phyloP scores from a whole-genome alignment of 2,113 vertebrate species.

The Equus quagga region DNA sequence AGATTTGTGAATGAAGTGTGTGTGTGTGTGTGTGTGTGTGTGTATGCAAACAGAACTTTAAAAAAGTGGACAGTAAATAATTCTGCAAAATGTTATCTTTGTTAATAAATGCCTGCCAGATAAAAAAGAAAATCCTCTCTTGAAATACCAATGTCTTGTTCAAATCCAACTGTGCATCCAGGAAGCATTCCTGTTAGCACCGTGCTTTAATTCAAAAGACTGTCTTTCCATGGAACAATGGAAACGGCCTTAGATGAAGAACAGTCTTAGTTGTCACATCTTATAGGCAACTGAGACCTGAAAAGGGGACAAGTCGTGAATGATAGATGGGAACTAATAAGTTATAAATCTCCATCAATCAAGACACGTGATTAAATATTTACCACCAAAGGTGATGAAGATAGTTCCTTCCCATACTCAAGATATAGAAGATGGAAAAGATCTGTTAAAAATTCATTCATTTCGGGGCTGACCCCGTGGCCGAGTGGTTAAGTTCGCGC shows the following conservation, averaged over 20 bases:
- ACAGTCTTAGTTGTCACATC: not conserved
- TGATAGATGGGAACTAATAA: not conserved
- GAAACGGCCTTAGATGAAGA: not conserved
- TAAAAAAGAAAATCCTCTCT: not conserved
- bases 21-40: not conserved
- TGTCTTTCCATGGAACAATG: not conserved
- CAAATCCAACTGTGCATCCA: not conserved
- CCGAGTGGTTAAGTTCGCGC: no score
- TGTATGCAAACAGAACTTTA: not conserved
- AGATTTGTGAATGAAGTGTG: not conserved
- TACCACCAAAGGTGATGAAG: not conserved
- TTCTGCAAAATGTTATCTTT: not conserved
- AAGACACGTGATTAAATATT: conserved; percentile 12
- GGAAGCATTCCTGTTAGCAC: not conserved
- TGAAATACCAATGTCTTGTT: not conserved
- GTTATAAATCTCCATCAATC: not conserved
- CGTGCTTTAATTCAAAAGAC: not conserved
- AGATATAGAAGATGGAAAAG: not conserved
- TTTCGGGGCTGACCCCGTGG: no score
- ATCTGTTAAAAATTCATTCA: not conserved
- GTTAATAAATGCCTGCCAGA: not conserved
- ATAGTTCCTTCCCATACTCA: not conserved
- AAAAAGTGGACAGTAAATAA: not conserved
- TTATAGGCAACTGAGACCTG: not conserved
- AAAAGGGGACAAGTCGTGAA: not conserved